phyloP scores from a whole-genome alignment of 2,113 vertebrate genomes.

The Dryoscopus gambensis region DNA sequence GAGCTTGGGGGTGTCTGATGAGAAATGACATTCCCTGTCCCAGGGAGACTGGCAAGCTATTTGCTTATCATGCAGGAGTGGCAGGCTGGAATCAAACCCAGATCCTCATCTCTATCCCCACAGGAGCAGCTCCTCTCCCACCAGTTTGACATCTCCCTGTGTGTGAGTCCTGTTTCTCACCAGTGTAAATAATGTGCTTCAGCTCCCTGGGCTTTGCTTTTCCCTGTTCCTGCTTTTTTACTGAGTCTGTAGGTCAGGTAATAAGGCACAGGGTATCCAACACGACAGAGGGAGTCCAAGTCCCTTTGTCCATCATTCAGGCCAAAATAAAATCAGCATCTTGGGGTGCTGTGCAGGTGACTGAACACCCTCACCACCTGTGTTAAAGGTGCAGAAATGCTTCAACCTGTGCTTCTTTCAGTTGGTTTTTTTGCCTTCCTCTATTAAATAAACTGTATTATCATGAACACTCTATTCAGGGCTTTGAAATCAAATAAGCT shows the following conservation, averaged over 20 bases:
- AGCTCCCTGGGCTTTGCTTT: neutral
- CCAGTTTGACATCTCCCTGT: neutral
- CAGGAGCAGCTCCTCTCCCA: neutral
- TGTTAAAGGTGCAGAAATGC: neutral
- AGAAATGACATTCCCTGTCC: neutral
- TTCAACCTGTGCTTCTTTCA: neutral
- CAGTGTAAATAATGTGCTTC: neutral
- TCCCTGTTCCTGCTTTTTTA: neutral
- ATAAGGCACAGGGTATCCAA: neutral
- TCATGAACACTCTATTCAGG: conserved; percentile 1
- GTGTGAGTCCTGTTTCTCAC: neutral
- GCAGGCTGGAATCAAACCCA: neutral
- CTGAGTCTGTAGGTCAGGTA: neutral
- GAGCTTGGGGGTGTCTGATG: neutral
- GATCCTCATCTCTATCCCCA: neutral
- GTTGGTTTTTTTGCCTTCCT: neutral
- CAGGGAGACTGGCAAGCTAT: neutral
- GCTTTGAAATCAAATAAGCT: conserved; percentile 51
- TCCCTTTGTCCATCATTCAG: neutral
- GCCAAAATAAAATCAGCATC: neutral
- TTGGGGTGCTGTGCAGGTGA: neutral
- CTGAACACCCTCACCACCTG: neutral
- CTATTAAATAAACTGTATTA: conserved; percentile 22
- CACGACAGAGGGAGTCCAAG: neutral
- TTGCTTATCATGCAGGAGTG: neutral